Base-by-base conservation (phyloP, 1,140 invertebrate genomes). In the Cyclina sinensis region DNA sequence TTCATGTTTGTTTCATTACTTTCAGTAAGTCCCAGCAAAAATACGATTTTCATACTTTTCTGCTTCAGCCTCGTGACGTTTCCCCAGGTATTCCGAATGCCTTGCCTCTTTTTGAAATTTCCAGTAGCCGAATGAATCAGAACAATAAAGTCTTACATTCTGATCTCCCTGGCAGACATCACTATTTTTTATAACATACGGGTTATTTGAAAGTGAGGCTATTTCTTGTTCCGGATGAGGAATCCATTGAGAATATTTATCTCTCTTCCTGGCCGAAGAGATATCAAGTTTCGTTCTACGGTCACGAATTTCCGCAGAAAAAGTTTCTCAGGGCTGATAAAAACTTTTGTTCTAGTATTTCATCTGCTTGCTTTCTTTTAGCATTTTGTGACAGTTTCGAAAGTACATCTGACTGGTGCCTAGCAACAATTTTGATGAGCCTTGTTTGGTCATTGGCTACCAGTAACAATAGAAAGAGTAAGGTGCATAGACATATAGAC, bases 31-130 rank as follows among this genome's bases (percentile, higher is more conserved):
- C 57, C 57, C 14, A 62, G n/a, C 9, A 62, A 11, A 62, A 62
- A 62, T n/a, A 62, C 14, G 27, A 62, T 62, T 62, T 27, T 62
- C 57, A 62, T 27, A 27, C n/a, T 62, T 9, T 62, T 62, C 9
- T 62, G n/a, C 24, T 27, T 27, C 24, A 27, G 57, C 14, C n/a
- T 27, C 7, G 24, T 27, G 24, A 62, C 14, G 57, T 62, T 62
- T 1, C 57, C 57, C 57, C 57, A 62, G 18, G 57, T 62, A 14
- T n/a, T 62, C 24, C 57, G n/a, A 27, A 62, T 62, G 14, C 57
- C 57, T 62, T 62, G 57, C n/a, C 57, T 62, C 24, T 24, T 62
- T 62, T 62, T 62, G 27, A 62, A 62, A 14, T 62, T 62, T 24
- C 57, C 57, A 62, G 57, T 27, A 62, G 57, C 57, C 4, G 57